Percentiles rank a stretch among this genome's conserved stretches.
phyloP scores from a whole-genome alignment of 37 sponge, comb jelly and placozoan species.

The Ephydatia muelleri region DNA sequence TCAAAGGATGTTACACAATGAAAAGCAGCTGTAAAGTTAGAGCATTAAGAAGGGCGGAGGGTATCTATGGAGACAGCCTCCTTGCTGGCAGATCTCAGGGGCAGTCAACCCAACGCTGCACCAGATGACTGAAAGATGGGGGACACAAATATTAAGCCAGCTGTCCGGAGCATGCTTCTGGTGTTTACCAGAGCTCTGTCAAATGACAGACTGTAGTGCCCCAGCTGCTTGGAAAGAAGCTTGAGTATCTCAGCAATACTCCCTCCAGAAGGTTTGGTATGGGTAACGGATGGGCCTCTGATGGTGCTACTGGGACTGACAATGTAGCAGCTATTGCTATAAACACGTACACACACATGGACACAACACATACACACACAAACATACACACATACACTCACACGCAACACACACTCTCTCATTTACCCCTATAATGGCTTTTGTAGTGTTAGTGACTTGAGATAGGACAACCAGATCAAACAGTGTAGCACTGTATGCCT shows the following conservation, averaged over 20 bases:
- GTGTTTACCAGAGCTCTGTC: slow-evolving; percentile 70
- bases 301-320: slow-evolving; percentile 1
- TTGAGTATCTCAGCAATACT: slow-evolving; percentile 50
- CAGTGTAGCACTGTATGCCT: slow-evolving; percentile 46
- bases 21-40: slow-evolving; percentile 61
- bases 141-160: no score
- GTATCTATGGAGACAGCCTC: slow-evolving; percentile 1
- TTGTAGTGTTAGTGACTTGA: slow-evolving; percentile 54
- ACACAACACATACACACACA: no score
- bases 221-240: slow-evolving; percentile 70
- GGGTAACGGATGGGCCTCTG: slow-evolving; percentile 14
- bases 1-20: no score
- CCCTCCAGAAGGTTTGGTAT: neutral
- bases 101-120: slow-evolving; percentile 68
- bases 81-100: slow-evolving; percentile 24
- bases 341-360: no score
- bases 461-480: slow-evolving; percentile 67
- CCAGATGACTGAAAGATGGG: slow-evolving; percentile 35
- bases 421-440: slow-evolving; percentile 65
- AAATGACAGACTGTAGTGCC: slow-evolving; percentile 46
- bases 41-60: slow-evolving; percentile 39
- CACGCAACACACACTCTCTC: no score
- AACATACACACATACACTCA: no score
- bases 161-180: neutral
- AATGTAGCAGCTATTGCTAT: slow-evolving; percentile 52